Base-by-base conservation (phyloP, 2,113 vertebrate species). In the Silurus asotus region DNA sequence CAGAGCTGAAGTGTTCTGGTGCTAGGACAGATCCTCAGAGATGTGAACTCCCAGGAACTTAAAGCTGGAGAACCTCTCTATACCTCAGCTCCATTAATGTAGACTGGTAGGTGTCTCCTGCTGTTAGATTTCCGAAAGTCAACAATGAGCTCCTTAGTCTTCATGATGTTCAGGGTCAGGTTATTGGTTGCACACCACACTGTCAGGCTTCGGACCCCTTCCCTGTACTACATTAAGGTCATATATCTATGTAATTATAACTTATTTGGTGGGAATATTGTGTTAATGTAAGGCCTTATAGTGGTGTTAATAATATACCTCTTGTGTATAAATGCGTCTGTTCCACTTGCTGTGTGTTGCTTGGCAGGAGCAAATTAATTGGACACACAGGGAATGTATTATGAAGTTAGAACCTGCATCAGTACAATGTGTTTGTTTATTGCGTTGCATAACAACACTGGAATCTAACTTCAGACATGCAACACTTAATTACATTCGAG, bases 341-440 rank as follows among this genome's bases (percentile, higher is more conserved):
- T 82, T 37, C 9, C 49, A 59, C n/a, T 20, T 53, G 49, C 56
- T 62, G 56, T 67, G 67, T 82, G 69, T 82, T 82, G 70, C 80
- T 49, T 82, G 79, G 56, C 48, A 77, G 28, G 51, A 19, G 23
- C 62, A 19, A 59, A 84, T 84, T 95, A 95, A 95, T 95, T 92
- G 89, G 93, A 91, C 87, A 89, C 88, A 91, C 69, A 25, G 94
- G 93, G 94, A 93, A 79, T 13, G 23, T 80, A 25, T 77, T 87
- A 87, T 88, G 87, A 23, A 79, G 15, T 81, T 58, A 15, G 2
- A 86, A 90, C 87, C 81, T 69, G 14, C 67, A 61, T 87, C 64
- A 28, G 89, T 62, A 86, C 82, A 93, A 93, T 91, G 92, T 94
- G 94, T 95, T 95, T 95, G 94, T 94, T 89, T 89, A 77, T 82